These are phyloP conservation scores for Drosophila auraria DNA, from an alignment of 1,140 invertebrate species.

Conservation along the genomic window DNA sequence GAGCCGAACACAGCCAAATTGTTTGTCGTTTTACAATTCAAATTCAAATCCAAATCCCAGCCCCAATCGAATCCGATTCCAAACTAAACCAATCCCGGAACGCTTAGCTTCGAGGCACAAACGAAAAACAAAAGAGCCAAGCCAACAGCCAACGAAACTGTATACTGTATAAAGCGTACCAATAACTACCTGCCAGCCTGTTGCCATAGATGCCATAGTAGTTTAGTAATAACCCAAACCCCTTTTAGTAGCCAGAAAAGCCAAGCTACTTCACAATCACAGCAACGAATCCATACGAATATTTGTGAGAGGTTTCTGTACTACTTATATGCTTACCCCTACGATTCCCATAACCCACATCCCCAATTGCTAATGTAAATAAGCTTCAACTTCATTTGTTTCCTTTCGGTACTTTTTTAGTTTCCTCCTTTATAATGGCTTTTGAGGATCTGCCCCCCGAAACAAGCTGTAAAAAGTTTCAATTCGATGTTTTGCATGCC, in stretches of 20 bases:
- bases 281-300: conserved; percentile 60
- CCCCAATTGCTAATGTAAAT: conserved; percentile 51
- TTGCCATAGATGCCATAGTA: conserved; percentile 52
- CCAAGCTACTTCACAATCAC: conserved; percentile 77
- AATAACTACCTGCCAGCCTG: conserved; percentile 40
- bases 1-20: conserved; percentile 43
- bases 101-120: conserved; percentile 59
- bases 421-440: conserved; percentile 13
- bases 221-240: conserved; percentile 56
- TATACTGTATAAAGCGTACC: conserved; percentile 54
- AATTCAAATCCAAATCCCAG: conserved; percentile 39
- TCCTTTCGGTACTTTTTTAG: conserved; percentile 12
- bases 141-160: conserved; percentile 31
- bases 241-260: conserved; percentile 64
- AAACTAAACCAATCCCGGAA: conserved; percentile 47
- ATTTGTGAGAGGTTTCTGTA: conserved; percentile 81
- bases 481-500: conserved; percentile 51
- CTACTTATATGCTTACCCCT: conserved; percentile 62
- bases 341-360: background rate
- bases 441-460: conserved; percentile 10
- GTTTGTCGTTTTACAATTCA: conserved; percentile 55
- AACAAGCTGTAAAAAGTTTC: conserved; percentile 46
- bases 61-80: conserved; percentile 32
- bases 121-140: conserved; percentile 62
- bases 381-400: conserved; percentile 36